Evolutionary conservation across 2,113 vertebrate genomes (phyloP).

Genomic region (Glaucidium brasilianum): DNA sequence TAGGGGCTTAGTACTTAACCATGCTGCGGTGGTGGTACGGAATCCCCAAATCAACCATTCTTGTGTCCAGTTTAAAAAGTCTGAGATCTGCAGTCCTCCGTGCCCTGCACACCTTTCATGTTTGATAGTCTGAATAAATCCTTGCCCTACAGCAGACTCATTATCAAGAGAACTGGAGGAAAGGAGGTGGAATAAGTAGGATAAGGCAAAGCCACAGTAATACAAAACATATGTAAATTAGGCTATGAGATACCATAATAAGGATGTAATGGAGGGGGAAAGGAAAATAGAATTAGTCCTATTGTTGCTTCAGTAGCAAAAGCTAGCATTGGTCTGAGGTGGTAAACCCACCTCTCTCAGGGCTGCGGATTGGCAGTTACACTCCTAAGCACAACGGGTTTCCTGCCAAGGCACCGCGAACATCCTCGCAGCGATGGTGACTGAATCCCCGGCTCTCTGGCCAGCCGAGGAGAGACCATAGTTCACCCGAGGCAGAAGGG

Average conservation of each 20-base stretch:
- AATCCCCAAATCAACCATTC: neutral
- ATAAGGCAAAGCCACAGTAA: neutral
- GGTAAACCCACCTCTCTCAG: neutral
- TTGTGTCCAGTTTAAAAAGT: neutral
- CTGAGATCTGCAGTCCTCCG: neutral
- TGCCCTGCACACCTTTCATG: neutral
- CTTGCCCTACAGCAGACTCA: neutral
- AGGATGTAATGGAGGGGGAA: neutral
- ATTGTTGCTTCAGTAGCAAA: neutral
- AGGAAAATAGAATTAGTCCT: neutral
- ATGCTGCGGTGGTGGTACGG: neutral
- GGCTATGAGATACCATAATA: neutral
- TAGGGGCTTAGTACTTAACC: neutral
- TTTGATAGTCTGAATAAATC: neutral
- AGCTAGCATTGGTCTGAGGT: neutral
- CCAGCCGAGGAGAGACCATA: neutral
- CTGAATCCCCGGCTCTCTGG: neutral
- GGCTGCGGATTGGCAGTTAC: neutral
- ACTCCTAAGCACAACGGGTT: neutral
- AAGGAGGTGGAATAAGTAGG: neutral
- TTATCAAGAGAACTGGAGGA: neutral
- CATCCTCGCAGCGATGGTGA: rapidly evolving
- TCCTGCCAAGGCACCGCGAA: neutral
- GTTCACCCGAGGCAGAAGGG: neutral
- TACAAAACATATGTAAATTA: neutral